Evolutionary conservation across 2,888 invertebrate genomes (phyloP).

Genomic region (Euplagia quadripunctaria): DNA sequence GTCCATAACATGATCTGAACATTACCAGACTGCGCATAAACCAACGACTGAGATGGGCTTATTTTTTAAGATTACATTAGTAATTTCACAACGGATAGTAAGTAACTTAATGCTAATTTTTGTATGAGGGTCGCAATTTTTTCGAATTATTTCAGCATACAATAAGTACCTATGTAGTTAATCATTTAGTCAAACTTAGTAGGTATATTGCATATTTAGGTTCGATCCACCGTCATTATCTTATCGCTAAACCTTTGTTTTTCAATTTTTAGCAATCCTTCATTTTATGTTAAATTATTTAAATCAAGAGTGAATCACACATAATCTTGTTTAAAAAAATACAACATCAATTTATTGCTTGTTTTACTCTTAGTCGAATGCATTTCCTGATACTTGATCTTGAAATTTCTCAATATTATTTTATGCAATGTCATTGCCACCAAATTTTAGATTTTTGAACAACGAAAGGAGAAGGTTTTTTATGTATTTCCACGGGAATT

Average conservation of each 20-base stretch:
- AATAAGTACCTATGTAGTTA: background rate
- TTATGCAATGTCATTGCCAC: background rate
- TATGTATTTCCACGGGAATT: too few relatives aligned
- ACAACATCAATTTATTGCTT: background rate
- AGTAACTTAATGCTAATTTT: background rate
- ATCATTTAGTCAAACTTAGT: background rate
- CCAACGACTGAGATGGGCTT: slow-evolving; percentile 12
- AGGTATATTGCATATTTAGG: background rate
- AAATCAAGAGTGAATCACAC: background rate
- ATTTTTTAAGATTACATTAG: background rate
- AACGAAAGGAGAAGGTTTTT: background rate
- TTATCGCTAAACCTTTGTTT: background rate
- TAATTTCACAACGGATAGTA: background rate
- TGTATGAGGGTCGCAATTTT: background rate
- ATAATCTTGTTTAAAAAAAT: background rate
- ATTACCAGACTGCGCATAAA: slow-evolving; percentile 13
- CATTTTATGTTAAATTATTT: background rate
- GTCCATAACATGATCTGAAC: slow-evolving; percentile 26
- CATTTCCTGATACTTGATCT: background rate
- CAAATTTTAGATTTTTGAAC: background rate
- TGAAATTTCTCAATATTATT: background rate
- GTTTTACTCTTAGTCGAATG: background rate
- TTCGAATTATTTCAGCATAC: background rate
- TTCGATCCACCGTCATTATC: background rate
- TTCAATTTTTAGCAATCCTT: background rate